Evolutionary conservation across 2,797 vertebrate species (phyloP).

Genomic region (Sarcoramphus papa): DNA sequence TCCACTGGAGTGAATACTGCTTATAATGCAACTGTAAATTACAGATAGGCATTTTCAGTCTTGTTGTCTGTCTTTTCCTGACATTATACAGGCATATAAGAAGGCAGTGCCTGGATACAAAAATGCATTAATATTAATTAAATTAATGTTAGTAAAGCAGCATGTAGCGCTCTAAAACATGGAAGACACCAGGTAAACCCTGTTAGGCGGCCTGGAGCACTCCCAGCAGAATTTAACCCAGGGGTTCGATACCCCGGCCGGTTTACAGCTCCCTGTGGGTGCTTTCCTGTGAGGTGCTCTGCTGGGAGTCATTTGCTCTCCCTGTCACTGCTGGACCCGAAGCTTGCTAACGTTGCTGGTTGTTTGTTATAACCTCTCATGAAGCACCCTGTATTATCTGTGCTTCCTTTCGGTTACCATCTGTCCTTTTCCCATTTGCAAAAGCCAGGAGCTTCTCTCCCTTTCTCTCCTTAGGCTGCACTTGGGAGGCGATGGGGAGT

Average conservation of each 20-base stretch:
- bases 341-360: neutral
- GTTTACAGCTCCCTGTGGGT: neutral
- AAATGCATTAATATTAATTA: neutral
- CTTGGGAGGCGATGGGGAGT: neutral
- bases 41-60: neutral
- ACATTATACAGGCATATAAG: neutral
- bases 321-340: neutral
- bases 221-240: neutral
- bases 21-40: neutral
- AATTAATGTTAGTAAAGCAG: neutral
- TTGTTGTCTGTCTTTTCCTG: neutral
- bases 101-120: neutral
- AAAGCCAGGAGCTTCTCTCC: neutral
- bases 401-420: neutral
- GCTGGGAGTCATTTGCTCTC: neutral
- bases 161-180: neutral
- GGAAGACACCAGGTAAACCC: neutral
- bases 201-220: neutral
- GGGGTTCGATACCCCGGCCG: accelerated
- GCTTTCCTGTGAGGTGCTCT: neutral
- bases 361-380: neutral
- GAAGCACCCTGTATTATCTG: neutral
- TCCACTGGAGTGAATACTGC: neutral
- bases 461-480: neutral
- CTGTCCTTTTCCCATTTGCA: neutral